Evolutionary conservation across 2,888 invertebrate genomes (phyloP).

Genomic region (Clostera curtula): DNA sequence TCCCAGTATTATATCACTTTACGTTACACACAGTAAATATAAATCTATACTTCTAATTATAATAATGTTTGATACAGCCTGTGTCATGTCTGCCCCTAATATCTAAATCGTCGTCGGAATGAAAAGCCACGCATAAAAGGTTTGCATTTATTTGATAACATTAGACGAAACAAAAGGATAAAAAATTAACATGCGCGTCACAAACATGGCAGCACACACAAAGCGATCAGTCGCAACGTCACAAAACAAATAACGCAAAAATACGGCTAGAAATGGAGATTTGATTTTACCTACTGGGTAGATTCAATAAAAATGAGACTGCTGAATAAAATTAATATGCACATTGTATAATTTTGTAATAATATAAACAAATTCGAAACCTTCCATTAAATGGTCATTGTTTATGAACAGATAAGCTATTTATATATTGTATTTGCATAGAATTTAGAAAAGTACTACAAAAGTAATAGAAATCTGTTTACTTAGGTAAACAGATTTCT

Average conservation of each 20-base stretch:
- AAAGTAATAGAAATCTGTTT: no score
- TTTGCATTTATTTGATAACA: constrained; percentile 36
- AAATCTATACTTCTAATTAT: no score
- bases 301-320: neutral
- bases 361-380: no score
- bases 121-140: constrained; percentile 36
- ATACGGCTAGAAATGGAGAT: constrained; percentile 23
- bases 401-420: no score
- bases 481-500: no score
- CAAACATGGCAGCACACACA: constrained; percentile 58
- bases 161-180: constrained; percentile 22
- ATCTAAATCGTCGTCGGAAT: constrained; percentile 26
- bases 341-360: no score
- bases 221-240: constrained; percentile 45
- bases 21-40: no score
- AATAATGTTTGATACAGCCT: constrained; percentile 62
- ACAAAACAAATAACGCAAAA: constrained; percentile 14
- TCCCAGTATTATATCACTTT: no score
- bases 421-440: no score
- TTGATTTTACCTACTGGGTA: constrained; percentile 1
- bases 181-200: constrained; percentile 32
- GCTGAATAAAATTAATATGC: no score
- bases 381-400: no score
- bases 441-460: no score
- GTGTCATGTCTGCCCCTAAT: constrained; percentile 19